phyloP scores from a whole-genome alignment of 2,113 vertebrate genomes.

The Mesocricetus auratus region DNA sequence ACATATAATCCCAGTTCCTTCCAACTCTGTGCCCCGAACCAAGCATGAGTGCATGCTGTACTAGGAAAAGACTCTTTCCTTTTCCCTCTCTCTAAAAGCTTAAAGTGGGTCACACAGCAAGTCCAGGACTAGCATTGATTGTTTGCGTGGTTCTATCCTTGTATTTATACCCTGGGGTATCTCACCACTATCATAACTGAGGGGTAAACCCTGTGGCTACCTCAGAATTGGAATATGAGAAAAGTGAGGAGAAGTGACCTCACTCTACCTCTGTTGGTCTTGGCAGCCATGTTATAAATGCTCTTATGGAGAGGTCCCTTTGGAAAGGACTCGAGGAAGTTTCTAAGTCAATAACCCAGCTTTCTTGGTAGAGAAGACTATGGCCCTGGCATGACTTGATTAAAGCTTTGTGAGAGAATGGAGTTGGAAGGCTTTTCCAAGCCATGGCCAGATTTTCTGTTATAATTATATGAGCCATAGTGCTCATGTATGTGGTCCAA shows the following conservation, averaged over 20 bases:
- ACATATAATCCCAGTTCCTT: not conserved
- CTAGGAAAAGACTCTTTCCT: not conserved
- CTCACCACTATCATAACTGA: not conserved
- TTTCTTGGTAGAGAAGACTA: not conserved
- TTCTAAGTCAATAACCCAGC: not conserved
- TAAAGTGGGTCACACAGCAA: not conserved
- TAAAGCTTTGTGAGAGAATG: not conserved
- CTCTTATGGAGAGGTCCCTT: not conserved
- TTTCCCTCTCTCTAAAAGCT: not conserved
- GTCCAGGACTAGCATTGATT: not conserved
- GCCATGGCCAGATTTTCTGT: not conserved
- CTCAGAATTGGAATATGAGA: not conserved
- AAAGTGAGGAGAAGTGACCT: not conserved
- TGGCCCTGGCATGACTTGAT: fast-evolving
- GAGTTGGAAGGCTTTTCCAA: not conserved
- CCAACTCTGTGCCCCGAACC: not conserved
- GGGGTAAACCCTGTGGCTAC: not conserved
- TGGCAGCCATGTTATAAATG: not conserved
- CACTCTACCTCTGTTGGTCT: not conserved
- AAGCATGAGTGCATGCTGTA: not conserved
- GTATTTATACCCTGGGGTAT: not conserved
- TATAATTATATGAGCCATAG: not conserved
- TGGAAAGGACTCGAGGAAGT: not conserved
- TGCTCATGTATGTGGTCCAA: not conserved
- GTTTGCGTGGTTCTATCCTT: not conserved